Base-by-base conservation (phyloP, 1,140 invertebrate species). In the Eubasilissa regina region DNA sequence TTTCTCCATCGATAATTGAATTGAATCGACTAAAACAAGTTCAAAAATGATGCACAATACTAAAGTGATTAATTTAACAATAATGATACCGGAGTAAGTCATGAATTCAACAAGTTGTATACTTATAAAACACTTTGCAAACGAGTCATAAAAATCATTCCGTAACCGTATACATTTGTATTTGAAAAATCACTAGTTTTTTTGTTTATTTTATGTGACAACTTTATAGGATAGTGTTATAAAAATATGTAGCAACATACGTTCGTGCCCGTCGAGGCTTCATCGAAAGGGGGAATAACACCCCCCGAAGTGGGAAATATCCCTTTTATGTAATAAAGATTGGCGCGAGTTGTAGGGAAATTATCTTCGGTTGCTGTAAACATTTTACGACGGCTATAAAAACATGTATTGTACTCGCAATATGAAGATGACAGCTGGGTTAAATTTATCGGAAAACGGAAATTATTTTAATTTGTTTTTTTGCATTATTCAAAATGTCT, bases 301-400 rank as follows among this genome's bases (percentile, higher is more conserved):
- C 66, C 66, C n/a, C 19, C 47, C 21, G 21, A 70, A 70, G 19
- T 44, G 45, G n/a, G 19, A 70, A 70, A 70, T 48, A 70, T 51
- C 64, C 15, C 4, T 64, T 70, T 70, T 48, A 70, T 48, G 66
- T 70, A 70, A 70, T 48, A 45, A 51, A 70, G 66, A 47, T 70
- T 48, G 43, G 35, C 44, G n/a, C 44, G 66, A 70, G 44, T 70
- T 70, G 66, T 70, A n/a, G 66, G 66, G 66, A 70, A 70, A 70
- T 70, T 70, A 70, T 70, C 66, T 70, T 60, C 21, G 66, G 66
- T 0, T 21, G 44, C 66, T 70, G 66, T 70, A 70, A 70, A 70
- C 66, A 70, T 70, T 70, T 70, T 70, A 70, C 66, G 66, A 70
- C 48, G 17, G 66, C 17, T 70, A 48, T 70, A 70, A 70, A 66